phyloP scores from a whole-genome alignment of 1,140 invertebrate genomes.

The Calliphora vicina region DNA sequence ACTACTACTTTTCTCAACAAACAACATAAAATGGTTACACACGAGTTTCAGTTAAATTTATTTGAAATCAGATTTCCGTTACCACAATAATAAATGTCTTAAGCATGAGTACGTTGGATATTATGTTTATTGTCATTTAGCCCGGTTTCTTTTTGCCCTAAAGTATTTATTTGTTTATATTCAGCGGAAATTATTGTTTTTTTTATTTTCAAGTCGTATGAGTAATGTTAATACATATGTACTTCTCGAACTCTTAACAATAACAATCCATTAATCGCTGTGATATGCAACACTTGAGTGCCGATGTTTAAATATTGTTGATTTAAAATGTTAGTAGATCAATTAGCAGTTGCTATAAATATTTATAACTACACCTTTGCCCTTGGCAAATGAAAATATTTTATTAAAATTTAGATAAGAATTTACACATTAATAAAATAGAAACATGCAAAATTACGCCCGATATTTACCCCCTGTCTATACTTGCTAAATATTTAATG shows the following conservation, averaged over 20 bases:
- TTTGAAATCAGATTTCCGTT: not conserved
- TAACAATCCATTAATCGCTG: not conserved
- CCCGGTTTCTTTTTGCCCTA: not conserved
- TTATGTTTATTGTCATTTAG: not conserved
- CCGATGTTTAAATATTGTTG: not conserved
- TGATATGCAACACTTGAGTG: not conserved
- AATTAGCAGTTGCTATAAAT: not conserved
- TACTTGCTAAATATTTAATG: too few relatives aligned
- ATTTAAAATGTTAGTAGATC: not conserved
- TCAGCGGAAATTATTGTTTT: not conserved
- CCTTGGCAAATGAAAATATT: too few relatives aligned
- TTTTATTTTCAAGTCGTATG: not conserved
- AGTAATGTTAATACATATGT: not conserved
- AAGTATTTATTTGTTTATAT: not conserved
- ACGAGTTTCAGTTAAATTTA: not conserved
- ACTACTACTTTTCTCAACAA: not conserved
- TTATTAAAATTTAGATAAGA: too few relatives aligned
- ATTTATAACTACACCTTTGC: too few relatives aligned
- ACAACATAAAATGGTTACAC: not conserved
- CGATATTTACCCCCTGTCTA: too few relatives aligned
- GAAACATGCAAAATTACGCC: too few relatives aligned
- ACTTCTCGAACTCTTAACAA: not conserved
- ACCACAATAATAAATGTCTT: not conserved
- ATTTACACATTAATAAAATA: too few relatives aligned
- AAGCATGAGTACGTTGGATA: not conserved